Evolutionary conservation across 1,140 invertebrate genomes (phyloP).

Genomic region (Drosophila hydei): DNA sequence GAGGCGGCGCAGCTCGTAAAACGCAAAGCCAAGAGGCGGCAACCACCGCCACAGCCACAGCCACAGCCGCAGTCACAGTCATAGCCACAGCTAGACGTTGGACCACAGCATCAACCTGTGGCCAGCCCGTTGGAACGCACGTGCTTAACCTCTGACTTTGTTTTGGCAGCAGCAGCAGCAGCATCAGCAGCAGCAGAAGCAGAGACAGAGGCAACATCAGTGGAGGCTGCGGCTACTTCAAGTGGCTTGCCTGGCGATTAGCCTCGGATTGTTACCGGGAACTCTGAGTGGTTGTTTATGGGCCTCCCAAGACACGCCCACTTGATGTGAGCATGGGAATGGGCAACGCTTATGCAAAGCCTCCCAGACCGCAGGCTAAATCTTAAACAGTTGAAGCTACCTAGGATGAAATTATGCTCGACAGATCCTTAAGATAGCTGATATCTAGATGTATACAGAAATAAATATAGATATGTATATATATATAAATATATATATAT

Average conservation of each 20-base stretch:
- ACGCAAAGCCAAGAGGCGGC: slow-evolving; percentile 54
- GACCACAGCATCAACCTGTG: slow-evolving; percentile 48
- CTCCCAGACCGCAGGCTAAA: neutral
- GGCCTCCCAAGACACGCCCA: slow-evolving; percentile 65
- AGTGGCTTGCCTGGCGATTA: slow-evolving; percentile 71
- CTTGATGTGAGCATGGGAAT: slow-evolving; percentile 48
- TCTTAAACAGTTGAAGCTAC: slow-evolving; percentile 9
- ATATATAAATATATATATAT: neutral
- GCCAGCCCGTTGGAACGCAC: slow-evolving; percentile 61
- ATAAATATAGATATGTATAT: neutral
- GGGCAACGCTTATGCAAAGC: slow-evolving; percentile 19
- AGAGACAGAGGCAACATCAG: neutral
- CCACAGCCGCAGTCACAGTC: slow-evolving; percentile 5
- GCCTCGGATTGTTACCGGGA: slow-evolving; percentile 74
- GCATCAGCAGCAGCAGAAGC: slow-evolving; percentile 31
- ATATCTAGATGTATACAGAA: too few relatives aligned
- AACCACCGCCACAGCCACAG: slow-evolving; percentile 28
- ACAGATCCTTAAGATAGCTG: neutral
- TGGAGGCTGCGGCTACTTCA: slow-evolving; percentile 48
- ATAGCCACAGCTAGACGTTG: slow-evolving; percentile 35
- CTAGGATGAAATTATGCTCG: neutral
- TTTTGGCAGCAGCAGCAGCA: slow-evolving; percentile 53
- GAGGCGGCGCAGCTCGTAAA: slow-evolving; percentile 73
- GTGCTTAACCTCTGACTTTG: slow-evolving; percentile 82
- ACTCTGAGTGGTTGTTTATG: slow-evolving; percentile 75